Percentiles rank a stretch among this genome's conserved stretches.
Conservation (phyloP, 2,888 invertebrate species). For the Torymus aiolomorphi region DNA sequence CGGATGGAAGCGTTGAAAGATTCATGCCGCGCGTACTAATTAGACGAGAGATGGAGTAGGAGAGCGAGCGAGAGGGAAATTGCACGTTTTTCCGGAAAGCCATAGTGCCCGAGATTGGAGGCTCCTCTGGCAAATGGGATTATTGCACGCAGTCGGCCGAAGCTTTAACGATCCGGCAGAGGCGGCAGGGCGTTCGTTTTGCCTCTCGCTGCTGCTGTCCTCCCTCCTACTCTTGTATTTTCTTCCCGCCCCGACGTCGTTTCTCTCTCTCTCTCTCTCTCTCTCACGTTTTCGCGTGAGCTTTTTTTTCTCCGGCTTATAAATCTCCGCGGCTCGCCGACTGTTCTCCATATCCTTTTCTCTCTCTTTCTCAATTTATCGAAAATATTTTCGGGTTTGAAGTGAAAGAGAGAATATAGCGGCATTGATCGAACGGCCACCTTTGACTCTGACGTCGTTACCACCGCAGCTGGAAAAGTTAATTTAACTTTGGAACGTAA, state of each 20-base stretch:
- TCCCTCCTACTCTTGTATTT: neutral
- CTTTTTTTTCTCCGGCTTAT: neutral
- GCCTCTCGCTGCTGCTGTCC: neutral
- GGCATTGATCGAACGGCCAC: no score
- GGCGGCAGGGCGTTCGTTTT: neutral
- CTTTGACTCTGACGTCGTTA: no score
- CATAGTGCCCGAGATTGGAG: slow-evolving; percentile 30
- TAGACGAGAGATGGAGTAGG: neutral
- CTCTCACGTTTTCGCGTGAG: neutral
- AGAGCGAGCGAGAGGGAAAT: neutral
- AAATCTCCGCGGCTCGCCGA: neutral
- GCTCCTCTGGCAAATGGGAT: slow-evolving; percentile 41
- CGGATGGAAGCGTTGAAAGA: no score
- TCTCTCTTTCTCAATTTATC: no score
- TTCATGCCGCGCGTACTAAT: neutral
- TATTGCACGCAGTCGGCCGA: slow-evolving; percentile 43
- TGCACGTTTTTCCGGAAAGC: slow-evolving; percentile 16
- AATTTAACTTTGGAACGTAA: no score
- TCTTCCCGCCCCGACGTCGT: neutral
- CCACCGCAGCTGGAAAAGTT: no score
- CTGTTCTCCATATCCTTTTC: slow-evolving; percentile 2
- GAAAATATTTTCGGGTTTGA: no score
- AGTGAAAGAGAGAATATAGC: no score
- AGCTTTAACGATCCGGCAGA: slow-evolving; percentile 45
- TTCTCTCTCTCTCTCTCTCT: neutral